Evolutionary conservation across 92 coral and sea anemone genomes (phyloP).

Genomic region (Palythoa caribaeorum): DNA sequence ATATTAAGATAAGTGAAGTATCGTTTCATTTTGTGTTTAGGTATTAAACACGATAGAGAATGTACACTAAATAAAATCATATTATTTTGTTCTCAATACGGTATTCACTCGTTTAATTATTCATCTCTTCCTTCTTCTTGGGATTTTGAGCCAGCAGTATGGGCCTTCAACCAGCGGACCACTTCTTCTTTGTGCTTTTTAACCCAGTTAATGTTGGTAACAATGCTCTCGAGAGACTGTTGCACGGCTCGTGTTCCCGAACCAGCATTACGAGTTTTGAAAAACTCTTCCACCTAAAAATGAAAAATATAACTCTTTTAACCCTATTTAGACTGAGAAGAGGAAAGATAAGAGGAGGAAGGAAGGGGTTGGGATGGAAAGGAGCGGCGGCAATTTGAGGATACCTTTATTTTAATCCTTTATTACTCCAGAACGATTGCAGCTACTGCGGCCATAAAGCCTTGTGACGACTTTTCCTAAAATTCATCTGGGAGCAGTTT

Average conservation of each 20-base stretch:
- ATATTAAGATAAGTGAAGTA: not conserved
- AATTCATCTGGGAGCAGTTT: too few species aligned
- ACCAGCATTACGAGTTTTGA: constrained; percentile 45
- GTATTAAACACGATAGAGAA: not conserved
- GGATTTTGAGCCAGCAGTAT: not conserved
- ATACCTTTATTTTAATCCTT: too few species aligned
- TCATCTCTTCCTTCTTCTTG: constrained; percentile 14
- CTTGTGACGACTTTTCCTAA: too few species aligned
- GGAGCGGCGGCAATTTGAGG: too few species aligned
- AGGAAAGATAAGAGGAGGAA: too few species aligned
- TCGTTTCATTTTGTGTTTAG: not conserved
- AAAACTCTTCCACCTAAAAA: constrained; percentile 64
- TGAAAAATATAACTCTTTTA: not conserved
- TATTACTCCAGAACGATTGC: too few species aligned
- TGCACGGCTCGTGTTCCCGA: constrained; percentile 74
- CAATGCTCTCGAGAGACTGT: constrained; percentile 77
- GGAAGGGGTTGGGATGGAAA: too few species aligned
- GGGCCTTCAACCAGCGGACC: constrained; percentile 51
- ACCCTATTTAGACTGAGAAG: too few species aligned
- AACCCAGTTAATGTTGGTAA: constrained; percentile 79
- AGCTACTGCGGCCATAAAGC: too few species aligned
- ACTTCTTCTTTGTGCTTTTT: constrained; percentile 34
- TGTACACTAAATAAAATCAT: not conserved
- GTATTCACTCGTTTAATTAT: not conserved
- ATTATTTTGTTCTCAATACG: not conserved